A percentile compares a stretch with the other conserved stretches of the same genome.
Evolutionary conservation across 2,888 invertebrate species (phyloP).

Genomic region (Leucophenga montana): DNA sequence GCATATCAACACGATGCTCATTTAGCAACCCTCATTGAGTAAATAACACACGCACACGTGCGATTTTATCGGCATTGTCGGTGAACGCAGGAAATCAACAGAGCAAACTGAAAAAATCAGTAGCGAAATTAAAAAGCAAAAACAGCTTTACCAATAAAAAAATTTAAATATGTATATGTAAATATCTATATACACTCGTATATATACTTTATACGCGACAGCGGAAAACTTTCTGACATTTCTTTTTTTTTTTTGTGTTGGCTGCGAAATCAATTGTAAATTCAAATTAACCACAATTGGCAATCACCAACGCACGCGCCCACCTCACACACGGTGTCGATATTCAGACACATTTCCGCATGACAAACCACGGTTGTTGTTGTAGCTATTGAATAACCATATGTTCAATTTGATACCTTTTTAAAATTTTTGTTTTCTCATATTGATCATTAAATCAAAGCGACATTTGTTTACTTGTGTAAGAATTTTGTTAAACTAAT

Average conservation of each 20-base stretch:
- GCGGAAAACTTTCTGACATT: not conserved
- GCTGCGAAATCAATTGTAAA: conserved; percentile 30
- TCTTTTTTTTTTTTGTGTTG: not conserved
- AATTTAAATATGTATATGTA: not conserved
- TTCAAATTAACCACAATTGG: conserved; percentile 34
- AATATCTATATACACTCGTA: not conserved
- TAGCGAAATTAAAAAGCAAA: conserved; percentile 11
- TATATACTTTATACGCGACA: not conserved
- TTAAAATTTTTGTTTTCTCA: not conserved
- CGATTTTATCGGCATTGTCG: not conserved
- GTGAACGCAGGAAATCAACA: conserved; percentile 9
- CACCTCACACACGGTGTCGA: not conserved
- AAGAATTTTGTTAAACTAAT: too few relatives aligned
- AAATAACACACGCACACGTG: not conserved
- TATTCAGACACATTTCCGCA: not conserved
- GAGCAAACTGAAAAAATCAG: conserved; percentile 10
- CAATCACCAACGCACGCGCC: conserved; percentile 26
- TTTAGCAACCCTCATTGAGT: conserved; percentile 9
- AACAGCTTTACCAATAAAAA: not conserved
- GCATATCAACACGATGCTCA: not conserved
- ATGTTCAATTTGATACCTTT: conserved; percentile 17
- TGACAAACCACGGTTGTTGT: not conserved
- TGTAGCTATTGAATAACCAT: conserved; percentile 21
- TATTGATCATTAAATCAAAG: not conserved
- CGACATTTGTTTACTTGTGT: too few relatives aligned